A percentile compares a stretch with the other conserved stretches of the same genome.
Conservation (phyloP, 1,140 invertebrate species). For the Diachasmimorpha longicaudata region DNA sequence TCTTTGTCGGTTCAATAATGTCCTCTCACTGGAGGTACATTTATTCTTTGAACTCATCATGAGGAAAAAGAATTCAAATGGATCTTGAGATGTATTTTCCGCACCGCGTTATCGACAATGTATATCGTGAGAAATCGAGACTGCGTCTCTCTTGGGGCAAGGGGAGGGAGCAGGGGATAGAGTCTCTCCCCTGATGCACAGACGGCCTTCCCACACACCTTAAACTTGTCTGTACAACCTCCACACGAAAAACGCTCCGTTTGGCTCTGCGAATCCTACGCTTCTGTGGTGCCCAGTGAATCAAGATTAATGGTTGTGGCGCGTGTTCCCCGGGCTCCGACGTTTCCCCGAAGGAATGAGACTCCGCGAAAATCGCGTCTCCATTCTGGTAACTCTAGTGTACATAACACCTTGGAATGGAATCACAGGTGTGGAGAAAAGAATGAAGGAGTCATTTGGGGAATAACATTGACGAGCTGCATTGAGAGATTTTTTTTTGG, state of each 20-base stretch:
- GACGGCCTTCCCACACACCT: background rate
- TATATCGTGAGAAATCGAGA: slow-evolving; percentile 30
- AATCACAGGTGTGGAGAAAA: background rate
- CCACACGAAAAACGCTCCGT: slow-evolving; percentile 5
- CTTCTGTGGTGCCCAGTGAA: slow-evolving; percentile 35
- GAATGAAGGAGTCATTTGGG: background rate
- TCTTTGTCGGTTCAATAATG: no score
- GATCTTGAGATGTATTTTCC: background rate
- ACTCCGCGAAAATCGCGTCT: slow-evolving; percentile 44
- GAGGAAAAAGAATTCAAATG: slow-evolving; percentile 12
- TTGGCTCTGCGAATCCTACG: slow-evolving; percentile 8
- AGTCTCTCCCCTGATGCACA: background rate
- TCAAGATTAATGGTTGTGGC: slow-evolving; percentile 54
- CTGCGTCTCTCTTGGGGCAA: slow-evolving; percentile 22
- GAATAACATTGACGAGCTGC: no score
- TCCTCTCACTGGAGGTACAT: no score
- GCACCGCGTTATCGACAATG: slow-evolving; percentile 19
- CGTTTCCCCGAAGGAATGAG: slow-evolving; percentile 33
- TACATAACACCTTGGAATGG: background rate
- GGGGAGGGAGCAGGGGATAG: no score
- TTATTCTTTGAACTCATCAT: background rate
- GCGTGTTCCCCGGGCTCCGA: slow-evolving; percentile 42
- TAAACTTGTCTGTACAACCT: background rate
- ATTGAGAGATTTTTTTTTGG: no score
- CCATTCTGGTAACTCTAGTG: slow-evolving; percentile 29